A percentile compares a stretch with the other conserved stretches of the same genome.
These are phyloP conservation scores for Chaetodon trifasciatus DNA, from an alignment of 2,797 vertebrate species.

Conservation along the genomic window DNA sequence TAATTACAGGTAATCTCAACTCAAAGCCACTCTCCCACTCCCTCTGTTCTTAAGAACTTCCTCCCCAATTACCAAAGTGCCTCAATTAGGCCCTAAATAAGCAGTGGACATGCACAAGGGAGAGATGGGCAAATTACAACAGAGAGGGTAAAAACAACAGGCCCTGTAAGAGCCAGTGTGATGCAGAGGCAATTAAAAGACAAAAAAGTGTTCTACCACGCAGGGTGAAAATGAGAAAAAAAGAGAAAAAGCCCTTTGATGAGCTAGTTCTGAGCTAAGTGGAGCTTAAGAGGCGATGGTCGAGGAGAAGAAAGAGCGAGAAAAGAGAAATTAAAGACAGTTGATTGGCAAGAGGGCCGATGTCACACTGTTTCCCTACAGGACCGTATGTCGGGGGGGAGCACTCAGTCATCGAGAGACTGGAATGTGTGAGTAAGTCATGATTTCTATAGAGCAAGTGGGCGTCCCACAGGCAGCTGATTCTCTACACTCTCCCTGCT, in stretches of 20 bases:
- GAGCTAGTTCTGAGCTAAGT: conserved; percentile 79
- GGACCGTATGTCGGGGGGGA: conserved; percentile 81
- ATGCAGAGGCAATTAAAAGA: conserved; percentile 84
- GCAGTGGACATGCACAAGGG: conserved; percentile 74
- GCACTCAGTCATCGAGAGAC: conserved; percentile 80
- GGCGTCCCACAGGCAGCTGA: conserved; percentile 77
- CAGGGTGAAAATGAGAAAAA: conserved; percentile 74
- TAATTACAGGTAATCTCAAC: conserved; percentile 89
- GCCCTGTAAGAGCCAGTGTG: conserved; percentile 66
- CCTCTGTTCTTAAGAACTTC: conserved; percentile 83
- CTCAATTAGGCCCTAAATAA: conserved; percentile 85
- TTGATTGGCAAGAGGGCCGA: conserved; percentile 82
- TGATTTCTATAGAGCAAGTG: conserved; percentile 78
- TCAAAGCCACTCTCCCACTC: conserved; percentile 71
- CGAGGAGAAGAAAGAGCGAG: conserved; percentile 68
- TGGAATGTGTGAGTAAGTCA: conserved; percentile 85
- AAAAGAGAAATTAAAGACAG: conserved; percentile 80
- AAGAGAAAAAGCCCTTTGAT: conserved; percentile 74
- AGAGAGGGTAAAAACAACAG: conserved; percentile 84
- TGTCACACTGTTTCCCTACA: conserved; percentile 84
- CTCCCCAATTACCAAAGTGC: conserved; percentile 88
- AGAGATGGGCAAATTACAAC: conserved; percentile 83
- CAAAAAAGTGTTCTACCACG: conserved; percentile 77
- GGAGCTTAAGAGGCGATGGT: conserved; percentile 79
- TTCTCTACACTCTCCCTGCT: conserved; percentile 59